A percentile compares a stretch with the other conserved stretches of the same genome.
Conservation (phyloP, 2,888 invertebrate genomes). For the Stramonita haemastoma region DNA sequence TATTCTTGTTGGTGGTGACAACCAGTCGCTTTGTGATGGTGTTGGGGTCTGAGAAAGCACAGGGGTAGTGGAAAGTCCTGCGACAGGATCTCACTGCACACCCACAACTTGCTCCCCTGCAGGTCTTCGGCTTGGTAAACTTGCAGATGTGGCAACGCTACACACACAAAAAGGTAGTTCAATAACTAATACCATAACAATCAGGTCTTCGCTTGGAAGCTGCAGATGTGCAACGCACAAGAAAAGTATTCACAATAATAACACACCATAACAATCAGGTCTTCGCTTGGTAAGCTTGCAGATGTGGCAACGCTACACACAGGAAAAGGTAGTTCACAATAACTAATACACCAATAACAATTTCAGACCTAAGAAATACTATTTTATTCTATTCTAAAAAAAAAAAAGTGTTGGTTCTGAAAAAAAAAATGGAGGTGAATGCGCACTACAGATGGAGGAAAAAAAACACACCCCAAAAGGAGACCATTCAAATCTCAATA, state of each 20-base stretch:
- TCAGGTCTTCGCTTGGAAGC: too few species aligned
- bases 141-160: conserved; percentile 85
- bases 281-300: conserved; percentile 80
- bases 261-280: conserved; percentile 9
- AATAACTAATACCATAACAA: not conserved
- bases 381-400: not conserved
- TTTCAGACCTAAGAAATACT: too few species aligned
- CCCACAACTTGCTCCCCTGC: conserved; percentile 84
- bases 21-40: conserved; percentile 46
- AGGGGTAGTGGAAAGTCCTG: conserved; percentile 85
- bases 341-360: not conserved
- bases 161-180: conserved; percentile 55
- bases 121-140: conserved; percentile 69
- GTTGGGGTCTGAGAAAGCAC: conserved; percentile 77
- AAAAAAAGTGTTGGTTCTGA: too few species aligned
- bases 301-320: conserved; percentile 83
- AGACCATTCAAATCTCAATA: too few species aligned
- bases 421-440: too few species aligned
- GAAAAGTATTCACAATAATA: too few species aligned
- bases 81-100: conserved; percentile 83
- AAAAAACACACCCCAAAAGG: too few species aligned
- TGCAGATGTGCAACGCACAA: too few species aligned
- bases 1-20: conserved; percentile 39
- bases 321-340: not conserved
- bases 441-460: too few species aligned